Evolutionary conservation across 1,140 invertebrate genomes (phyloP), one percentile per base, ranked within the genome.

Genomic region (Hycleus cichorii): DNA sequence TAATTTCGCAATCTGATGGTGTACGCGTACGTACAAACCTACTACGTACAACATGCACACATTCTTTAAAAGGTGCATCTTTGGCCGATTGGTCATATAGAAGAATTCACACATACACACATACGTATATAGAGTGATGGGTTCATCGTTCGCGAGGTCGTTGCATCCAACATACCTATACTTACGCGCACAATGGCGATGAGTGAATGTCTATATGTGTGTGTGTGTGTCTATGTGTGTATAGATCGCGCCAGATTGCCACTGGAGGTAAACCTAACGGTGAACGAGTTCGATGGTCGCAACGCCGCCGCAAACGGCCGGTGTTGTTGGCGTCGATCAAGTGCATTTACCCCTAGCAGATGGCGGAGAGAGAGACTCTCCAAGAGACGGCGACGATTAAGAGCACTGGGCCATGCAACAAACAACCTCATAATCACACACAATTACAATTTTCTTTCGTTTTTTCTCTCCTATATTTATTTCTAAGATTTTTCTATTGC

Each of bases 201-300:
- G 10, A 40, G 45, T 18, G 18, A 18, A 18, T 18, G 18, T 18
- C 18, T 18, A 18, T 18, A 18, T 18, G 18, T 18, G 4, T 32
- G 32, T 32, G 27, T 32, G 4, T 32, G 45, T 44, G 40, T 59
- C 57, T 48, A 58, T 58, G 55, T 50, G 52, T 48, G 47, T 57
- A 53, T 58, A 63, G 54, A 63, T 60, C 58, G 58, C 54, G 60
- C 47, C 60, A 59, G 57, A 57, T 52, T 58, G 61, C 58, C 49
- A 57, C 53, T 58, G 60, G 50, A 66, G 64, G 64, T 66, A 62
- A 61, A 64, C 46, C 51, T 66, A 66, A 64, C 64, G 64, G 64
- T 66, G 64, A 26, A 8, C 55, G 62, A 62, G 64, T 61, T 61
- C 64, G 62, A 64, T 50, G 61, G 27, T 56, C 56, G 51, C 49